These are phyloP conservation scores for Bovichtus variegatus DNA, from an alignment of 2,797 vertebrate genomes.

Conservation along the genomic window DNA sequence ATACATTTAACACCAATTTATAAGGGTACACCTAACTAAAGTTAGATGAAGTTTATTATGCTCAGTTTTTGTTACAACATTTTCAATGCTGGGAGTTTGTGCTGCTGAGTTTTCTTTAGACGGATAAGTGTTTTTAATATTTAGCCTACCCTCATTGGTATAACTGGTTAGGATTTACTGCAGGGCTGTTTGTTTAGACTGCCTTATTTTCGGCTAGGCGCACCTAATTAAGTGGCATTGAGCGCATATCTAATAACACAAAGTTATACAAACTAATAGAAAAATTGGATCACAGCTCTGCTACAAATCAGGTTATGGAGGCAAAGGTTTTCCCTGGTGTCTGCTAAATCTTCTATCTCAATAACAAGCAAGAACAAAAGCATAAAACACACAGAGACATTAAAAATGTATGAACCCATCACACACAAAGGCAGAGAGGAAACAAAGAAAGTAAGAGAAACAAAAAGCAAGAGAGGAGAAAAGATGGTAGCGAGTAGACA, in stretches of 20 bases:
- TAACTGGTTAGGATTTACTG: neutral
- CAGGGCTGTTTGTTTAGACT: neutral
- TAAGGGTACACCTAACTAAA: too few relatives aligned
- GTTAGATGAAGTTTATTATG: too few relatives aligned
- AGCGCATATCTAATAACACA: neutral
- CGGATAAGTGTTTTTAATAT: neutral
- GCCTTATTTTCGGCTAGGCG: neutral
- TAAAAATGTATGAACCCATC: slow-evolving; percentile 57
- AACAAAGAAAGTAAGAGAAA: neutral
- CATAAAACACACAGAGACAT: slow-evolving; percentile 54
- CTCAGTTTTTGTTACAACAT: neutral
- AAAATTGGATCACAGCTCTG: neutral
- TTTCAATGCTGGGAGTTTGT: neutral
- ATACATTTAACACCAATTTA: too few relatives aligned
- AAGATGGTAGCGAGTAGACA: neutral
- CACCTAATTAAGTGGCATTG: neutral
- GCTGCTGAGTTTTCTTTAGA: neutral
- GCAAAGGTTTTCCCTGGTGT: slow-evolving; percentile 3
- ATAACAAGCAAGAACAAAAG: slow-evolving; percentile 53
- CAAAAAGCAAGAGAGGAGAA: neutral
- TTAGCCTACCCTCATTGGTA: neutral
- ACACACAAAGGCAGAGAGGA: slow-evolving; percentile 1
- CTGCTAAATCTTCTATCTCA: slow-evolving; percentile 16
- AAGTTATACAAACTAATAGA: neutral
- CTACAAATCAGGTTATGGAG: neutral